A percentile compares a stretch with the other conserved stretches of the same genome.
Evolutionary conservation across 2,888 invertebrate species (phyloP).

Genomic region (Agelastica alni): DNA sequence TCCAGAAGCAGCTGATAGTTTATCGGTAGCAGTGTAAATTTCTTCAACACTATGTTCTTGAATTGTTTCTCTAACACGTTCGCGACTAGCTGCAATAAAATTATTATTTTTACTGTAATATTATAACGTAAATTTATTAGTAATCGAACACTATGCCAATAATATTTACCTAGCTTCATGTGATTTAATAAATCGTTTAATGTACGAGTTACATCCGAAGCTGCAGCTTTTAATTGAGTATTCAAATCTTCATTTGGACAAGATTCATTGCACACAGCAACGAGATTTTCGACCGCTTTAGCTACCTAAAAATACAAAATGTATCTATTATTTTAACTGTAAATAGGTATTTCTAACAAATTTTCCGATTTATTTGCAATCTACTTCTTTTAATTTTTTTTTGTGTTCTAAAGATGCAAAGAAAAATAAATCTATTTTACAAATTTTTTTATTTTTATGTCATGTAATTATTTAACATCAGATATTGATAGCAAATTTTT

Average conservation of each 20-base stretch:
- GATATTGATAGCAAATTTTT: too few species aligned
- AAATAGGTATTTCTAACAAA: too few species aligned
- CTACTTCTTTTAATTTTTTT: too few species aligned
- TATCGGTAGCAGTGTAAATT: slow-evolving; percentile 87
- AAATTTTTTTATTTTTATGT: too few species aligned
- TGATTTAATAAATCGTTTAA: slow-evolving; percentile 88
- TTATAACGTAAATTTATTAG: too few species aligned
- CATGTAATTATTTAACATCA: too few species aligned
- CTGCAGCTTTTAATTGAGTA: slow-evolving; percentile 80
- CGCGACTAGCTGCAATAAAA: slow-evolving; percentile 66
- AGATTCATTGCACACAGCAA: slow-evolving; percentile 77
- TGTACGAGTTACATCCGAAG: slow-evolving; percentile 84
- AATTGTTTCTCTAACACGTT: slow-evolving; percentile 66
- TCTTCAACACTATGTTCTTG: slow-evolving; percentile 84
- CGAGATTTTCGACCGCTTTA: slow-evolving; percentile 86
- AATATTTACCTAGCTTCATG: slow-evolving; percentile 68
- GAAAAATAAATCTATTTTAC: too few species aligned
- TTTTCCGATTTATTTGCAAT: too few species aligned
- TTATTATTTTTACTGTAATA: too few species aligned
- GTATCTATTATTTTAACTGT: background rate
- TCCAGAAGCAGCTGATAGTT: slow-evolving; percentile 80
- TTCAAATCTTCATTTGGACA: slow-evolving; percentile 70
- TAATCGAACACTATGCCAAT: too few species aligned
- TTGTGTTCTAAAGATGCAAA: too few species aligned
- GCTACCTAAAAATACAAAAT: slow-evolving; percentile 64